Conservation (phyloP, 2,113 vertebrate species). For the Bettongia penicillata region DNA sequence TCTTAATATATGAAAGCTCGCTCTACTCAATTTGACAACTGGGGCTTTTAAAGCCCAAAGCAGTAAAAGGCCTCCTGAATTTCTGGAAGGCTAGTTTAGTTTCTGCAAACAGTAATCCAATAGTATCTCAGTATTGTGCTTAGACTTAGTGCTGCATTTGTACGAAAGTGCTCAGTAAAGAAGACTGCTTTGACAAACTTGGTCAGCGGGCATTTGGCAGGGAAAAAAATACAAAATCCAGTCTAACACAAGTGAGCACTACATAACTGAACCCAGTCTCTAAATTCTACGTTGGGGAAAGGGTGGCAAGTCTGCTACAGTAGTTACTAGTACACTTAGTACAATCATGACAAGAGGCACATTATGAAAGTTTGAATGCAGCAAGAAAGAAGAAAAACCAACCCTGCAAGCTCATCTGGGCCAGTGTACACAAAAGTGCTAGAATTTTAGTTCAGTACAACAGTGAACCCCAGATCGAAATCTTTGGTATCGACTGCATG, state of each 20-base stretch:
- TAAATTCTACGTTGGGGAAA: background rate
- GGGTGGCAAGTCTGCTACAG: background rate
- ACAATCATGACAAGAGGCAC: background rate
- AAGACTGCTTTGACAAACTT: background rate
- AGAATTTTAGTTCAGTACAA: background rate
- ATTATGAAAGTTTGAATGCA: background rate
- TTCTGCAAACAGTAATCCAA: background rate
- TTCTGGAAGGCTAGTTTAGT: background rate
- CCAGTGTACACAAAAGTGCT: background rate
- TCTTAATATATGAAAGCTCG: background rate
- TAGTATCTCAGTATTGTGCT: background rate
- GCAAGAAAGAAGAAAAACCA: background rate
- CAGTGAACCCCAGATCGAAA: background rate
- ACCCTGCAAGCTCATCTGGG: background rate
- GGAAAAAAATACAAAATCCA: background rate
- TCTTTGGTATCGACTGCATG: background rate
- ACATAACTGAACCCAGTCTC: background rate
- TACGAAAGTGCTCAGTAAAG: background rate
- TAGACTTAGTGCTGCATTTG: background rate
- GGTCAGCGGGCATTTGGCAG: background rate
- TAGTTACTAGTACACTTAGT: background rate
- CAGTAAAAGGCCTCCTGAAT: background rate
- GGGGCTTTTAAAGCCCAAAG: background rate
- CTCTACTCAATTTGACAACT: background rate
- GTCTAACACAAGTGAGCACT: background rate